Percentiles rank a stretch among this genome's conserved stretches.
phyloP scores from a whole-genome alignment of 2,888 invertebrate species.

The Drosophila mettleri region DNA sequence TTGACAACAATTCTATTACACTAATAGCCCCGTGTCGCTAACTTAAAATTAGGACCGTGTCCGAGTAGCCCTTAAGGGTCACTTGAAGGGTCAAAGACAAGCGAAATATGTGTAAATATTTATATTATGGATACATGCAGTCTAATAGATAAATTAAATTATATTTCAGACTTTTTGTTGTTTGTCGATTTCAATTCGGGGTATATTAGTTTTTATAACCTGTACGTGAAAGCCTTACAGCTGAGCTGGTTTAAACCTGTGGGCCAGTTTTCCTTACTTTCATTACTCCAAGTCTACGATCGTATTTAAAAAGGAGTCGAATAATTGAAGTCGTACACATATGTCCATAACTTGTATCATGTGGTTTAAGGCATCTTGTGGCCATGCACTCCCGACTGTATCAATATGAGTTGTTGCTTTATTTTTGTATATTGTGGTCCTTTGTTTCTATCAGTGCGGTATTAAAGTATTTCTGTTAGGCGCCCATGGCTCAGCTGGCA shows the following conservation, averaged over 20 bases:
- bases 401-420: neutral
- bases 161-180: neutral
- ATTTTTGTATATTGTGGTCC: neutral
- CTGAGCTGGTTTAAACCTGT: neutral
- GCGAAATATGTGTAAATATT: neutral
- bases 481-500: conserved; percentile 40
- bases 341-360: too few species aligned
- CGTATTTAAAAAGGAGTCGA: neutral
- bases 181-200: too few species aligned
- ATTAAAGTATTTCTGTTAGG: conserved; percentile 57
- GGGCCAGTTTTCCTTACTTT: neutral
- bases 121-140: neutral
- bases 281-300: too few species aligned
- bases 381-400: neutral
- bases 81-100: conserved; percentile 17
- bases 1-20: conserved; percentile 28
- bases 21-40: conserved; percentile 26
- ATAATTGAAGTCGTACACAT: too few species aligned
- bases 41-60: conserved; percentile 23
- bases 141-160: too few species aligned
- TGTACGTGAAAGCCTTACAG: neutral
- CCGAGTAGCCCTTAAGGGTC: conserved; percentile 52
- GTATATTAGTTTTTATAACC: neutral
- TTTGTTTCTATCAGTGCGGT: conserved; percentile 46
- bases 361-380: neutral